Evolutionary conservation across 2,113 vertebrate species (phyloP).

Genomic region (Tetrao urogallus): DNA sequence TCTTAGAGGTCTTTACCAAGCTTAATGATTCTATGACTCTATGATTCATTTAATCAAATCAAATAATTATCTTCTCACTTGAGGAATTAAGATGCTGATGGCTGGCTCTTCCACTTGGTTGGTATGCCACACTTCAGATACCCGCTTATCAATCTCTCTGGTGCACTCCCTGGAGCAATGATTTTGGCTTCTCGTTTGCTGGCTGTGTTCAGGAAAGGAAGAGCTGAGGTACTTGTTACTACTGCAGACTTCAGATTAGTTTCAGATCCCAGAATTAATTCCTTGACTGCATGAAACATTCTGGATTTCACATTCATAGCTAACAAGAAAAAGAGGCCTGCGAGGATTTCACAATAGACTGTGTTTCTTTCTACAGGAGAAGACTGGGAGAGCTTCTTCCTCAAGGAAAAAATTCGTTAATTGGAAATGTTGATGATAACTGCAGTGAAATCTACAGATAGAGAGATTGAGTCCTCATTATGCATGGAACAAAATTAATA

Average conservation of each 20-base stretch:
- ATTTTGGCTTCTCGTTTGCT: neutral
- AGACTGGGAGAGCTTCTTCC: neutral
- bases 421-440: slow-evolving; percentile 11
- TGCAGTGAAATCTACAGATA: neutral
- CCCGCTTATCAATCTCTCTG: neutral
- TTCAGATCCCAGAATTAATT: neutral
- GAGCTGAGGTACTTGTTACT: neutral
- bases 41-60: neutral
- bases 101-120: neutral
- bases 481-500: slow-evolving; percentile 5
- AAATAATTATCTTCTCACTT: neutral
- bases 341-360: neutral
- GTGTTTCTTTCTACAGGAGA: neutral
- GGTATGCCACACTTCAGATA: neutral
- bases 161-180: neutral
- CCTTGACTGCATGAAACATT: neutral
- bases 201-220: neutral
- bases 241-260: neutral
- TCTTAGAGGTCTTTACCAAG: too few relatives aligned
- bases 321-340: neutral
- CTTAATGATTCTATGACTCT: too few relatives aligned
- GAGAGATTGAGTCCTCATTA: neutral
- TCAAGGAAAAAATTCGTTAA: slow-evolving; percentile 24
- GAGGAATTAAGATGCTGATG: neutral
- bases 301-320: neutral